Evolutionary conservation across 1,140 invertebrate genomes (phyloP), one percentile per base, ranked within the genome.

Genomic region (Pollicipes pollicipes): DNA sequence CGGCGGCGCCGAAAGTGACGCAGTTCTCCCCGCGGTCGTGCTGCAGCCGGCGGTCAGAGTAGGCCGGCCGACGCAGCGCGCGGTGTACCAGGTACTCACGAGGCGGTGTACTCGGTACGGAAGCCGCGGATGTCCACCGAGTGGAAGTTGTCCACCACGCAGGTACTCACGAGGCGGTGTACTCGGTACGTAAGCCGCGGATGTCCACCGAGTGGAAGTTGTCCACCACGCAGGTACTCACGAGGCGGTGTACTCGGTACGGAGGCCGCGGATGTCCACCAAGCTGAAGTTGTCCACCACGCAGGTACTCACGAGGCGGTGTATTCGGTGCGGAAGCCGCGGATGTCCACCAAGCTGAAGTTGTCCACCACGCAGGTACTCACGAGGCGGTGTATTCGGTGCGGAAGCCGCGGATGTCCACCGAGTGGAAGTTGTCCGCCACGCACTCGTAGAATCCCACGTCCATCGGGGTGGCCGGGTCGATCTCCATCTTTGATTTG

Each of bases 201-300:
- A 83, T 82, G 77, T 89, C 88, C 26, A 89, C 85, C 0, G 87
- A 82, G 75, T n/a, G n/a, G n/a, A n/a, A n/a, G n/a, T n/a, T n/a
- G n/a, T n/a, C n/a, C n/a, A n/a, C n/a, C n/a, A n/a, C 87, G 89
- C n/a, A n/a, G 13, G 17, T 58, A 58, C 45, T 58, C 45, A 58
- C 45, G 45, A 58, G 13, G 45, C 45, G 17, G 45, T 58, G 70
- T 72, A 88, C 78, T 88, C 86, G 29, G 87, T 88, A 72, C 87
- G 79, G 73, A 90, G 89, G 69, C 86, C 85, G 70, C 86, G 79
- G 72, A 83, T 82, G 77, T 89, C 88, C 26, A 89, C 85, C 0
- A 87, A 82, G 75, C 88, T 89, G 77, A 89, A 86, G 79, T 89
- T 90, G 73, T 89, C 88, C 6, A 88, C 88, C 74, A 87, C 85